phyloP scores from a whole-genome alignment of 2,113 vertebrate species.

The Micronisus gabar region DNA sequence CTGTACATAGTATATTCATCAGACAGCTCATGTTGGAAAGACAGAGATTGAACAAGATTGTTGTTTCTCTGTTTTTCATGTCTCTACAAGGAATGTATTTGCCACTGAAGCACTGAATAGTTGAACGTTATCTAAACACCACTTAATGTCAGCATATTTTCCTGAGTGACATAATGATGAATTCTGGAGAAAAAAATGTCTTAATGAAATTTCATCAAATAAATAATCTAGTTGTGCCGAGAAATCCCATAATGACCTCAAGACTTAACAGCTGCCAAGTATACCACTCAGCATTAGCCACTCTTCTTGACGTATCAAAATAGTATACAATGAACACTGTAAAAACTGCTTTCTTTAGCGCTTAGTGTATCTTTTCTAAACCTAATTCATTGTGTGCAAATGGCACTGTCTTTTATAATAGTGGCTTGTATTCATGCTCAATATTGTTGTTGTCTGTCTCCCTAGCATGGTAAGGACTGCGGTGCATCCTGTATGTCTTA shows the following conservation, averaged over 20 bases:
- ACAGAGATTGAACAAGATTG: not conserved
- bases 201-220: not conserved
- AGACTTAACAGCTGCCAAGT: not conserved
- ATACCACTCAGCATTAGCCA: not conserved
- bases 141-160: not conserved
- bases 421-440: not conserved
- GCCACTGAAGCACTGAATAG: not conserved
- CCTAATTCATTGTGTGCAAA: not conserved
- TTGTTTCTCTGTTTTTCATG: not conserved
- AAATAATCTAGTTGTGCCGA: not conserved
- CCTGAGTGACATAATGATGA: not conserved
- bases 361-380: not conserved
- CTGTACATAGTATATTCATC: not conserved
- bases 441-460: not conserved
- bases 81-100: not conserved
- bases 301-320: not conserved
- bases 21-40: not conserved
- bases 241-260: not conserved
- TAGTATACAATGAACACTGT: not conserved
- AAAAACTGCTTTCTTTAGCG: not conserved
- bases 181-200: not conserved
- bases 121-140: not conserved
- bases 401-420: not conserved
- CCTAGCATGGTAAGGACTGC: not conserved
- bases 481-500: not conserved